Conservation (phyloP, 2,113 vertebrate genomes). For the pig (Sus scrofa) region DNA sequence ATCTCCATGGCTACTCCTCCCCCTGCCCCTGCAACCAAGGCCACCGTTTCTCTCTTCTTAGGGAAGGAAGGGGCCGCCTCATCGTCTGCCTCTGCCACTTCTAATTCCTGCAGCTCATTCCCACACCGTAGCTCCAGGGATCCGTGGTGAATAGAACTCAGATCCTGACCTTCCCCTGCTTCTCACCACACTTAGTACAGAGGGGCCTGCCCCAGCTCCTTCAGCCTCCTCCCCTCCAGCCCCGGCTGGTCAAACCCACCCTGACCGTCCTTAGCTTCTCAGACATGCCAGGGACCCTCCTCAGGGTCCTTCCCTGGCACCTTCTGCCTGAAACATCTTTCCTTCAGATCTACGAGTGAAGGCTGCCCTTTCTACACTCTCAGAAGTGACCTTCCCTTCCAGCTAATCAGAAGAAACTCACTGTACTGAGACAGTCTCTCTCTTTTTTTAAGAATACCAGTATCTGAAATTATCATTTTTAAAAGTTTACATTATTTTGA, state of each 20-base stretch:
- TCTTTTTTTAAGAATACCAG: neutral
- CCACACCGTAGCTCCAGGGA: neutral
- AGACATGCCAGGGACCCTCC: neutral
- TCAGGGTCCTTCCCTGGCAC: neutral
- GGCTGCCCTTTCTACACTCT: neutral
- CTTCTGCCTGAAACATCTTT: neutral
- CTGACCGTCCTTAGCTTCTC: no score
- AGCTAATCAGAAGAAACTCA: neutral
- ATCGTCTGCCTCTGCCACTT: neutral
- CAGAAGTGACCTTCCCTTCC: neutral
- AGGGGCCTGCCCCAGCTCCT: neutral
- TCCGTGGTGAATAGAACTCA: neutral
- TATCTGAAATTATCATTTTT: neutral
- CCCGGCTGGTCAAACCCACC: neutral
- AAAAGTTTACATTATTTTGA: neutral
- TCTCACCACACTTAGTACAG: neutral
- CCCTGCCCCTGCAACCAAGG: no score
- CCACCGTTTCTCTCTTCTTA: neutral
- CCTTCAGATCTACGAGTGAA: neutral
- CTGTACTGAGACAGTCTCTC: neutral
- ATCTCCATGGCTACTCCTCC: neutral
- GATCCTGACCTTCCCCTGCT: neutral
- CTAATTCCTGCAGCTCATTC: neutral
- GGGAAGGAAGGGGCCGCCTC: neutral
- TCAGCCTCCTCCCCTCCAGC: no score